Evolutionary conservation across 2,888 invertebrate species (phyloP), one percentile per base, ranked within the genome.

Genomic region (Archaeoteleia sp.): DNA sequence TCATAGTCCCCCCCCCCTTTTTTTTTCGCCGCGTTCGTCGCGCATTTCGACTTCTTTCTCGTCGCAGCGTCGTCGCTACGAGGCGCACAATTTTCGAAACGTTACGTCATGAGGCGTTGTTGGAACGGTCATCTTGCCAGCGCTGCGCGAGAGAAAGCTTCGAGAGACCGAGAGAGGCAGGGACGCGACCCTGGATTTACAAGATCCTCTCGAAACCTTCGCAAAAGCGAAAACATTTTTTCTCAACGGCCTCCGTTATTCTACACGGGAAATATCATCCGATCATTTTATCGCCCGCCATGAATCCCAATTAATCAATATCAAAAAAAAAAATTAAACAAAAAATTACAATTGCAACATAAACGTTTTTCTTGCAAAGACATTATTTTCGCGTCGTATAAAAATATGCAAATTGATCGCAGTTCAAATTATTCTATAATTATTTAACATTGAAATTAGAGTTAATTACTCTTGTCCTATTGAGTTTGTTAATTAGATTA

Each of bases 1-100:
- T 51, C 61, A 27, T 23, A 2, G 20, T 5, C 5, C 34, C 48
- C 39, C 51, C 57, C 5, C 42, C 15, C 32, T 46, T 35, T 53
- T 37, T 20, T 29, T 34, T 15, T 23, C 60, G 43, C 51, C 39
- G 30, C 42, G 32, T 29, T 25, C 15, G 42, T 43, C 27, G 27
- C 34, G 39, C 10, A 14, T 23, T 37, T 46, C 32, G 30, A 45
- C 48, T 12, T 37, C 40, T 30, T 53, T 45, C 13, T 37, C 30
- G 53, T 43, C 57, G 61, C 51, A 23, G 61, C 65, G 55, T 62
- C 42, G 69, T 74, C 71, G 74, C 70, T 74, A 63, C 27, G 63
- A 17, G 65, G 70, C 67, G 72, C 75, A 48, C 49, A 68, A 68
- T 68, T 63, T 58, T 63, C 53, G 58, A 58, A 58, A 54, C 67